These are phyloP conservation scores for Megastigmus dorsalis DNA, from an alignment of 2,888 invertebrate species.

Conservation along the genomic window DNA sequence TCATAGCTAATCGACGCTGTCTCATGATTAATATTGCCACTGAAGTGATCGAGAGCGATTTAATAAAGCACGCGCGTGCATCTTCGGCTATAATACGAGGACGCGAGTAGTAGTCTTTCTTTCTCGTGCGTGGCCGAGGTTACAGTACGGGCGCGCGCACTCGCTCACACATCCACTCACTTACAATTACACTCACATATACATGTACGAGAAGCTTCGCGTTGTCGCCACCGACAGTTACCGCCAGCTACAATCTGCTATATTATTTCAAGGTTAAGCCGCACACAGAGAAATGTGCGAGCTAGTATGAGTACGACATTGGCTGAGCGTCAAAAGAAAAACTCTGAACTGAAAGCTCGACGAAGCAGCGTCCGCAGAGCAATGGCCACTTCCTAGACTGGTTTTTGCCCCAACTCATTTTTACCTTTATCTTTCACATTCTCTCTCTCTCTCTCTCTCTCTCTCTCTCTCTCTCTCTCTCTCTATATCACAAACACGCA, in stretches of 20 bases:
- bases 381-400: neutral
- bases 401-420: neutral
- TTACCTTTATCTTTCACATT: neutral
- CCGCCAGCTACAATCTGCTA: neutral
- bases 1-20: too few species aligned
- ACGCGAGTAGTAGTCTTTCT: too few species aligned
- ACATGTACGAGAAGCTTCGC: too few species aligned
- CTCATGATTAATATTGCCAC: too few species aligned
- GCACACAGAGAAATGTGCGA: neutral
- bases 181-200: too few species aligned
- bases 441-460: neutral
- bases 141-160: conserved; percentile 5
- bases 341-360: too few species aligned
- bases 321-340: conserved; percentile 17
- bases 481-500: too few species aligned
- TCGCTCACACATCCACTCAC: neutral
- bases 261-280: conserved; percentile 31
- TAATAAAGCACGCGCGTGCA: too few species aligned
- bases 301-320: neutral
- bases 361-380: conserved; percentile 9
- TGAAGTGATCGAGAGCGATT: too few species aligned
- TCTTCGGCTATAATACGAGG: too few species aligned
- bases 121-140: too few species aligned
- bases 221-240: too few species aligned
- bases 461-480: neutral